Evolutionary conservation across 2,797 vertebrate species (phyloP).

Genomic region (Peromyscus nudipes): DNA sequence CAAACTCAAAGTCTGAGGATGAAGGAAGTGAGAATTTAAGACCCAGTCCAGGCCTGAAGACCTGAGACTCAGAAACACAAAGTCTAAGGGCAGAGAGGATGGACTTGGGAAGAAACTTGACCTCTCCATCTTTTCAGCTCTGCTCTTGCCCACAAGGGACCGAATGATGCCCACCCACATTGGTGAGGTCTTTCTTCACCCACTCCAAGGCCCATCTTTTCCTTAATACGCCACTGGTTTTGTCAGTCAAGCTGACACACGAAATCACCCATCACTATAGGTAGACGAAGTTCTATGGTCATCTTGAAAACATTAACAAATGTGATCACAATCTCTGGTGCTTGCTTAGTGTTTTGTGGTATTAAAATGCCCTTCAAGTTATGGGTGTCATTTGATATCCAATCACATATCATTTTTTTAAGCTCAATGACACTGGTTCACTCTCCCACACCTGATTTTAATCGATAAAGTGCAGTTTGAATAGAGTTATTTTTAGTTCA

Average conservation of each 20-base stretch:
- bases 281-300: not conserved
- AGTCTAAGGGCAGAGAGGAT: not conserved
- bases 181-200: not conserved
- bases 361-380: not conserved
- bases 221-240: not conserved
- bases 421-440: not conserved
- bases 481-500: not conserved
- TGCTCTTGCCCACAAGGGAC: not conserved
- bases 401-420: not conserved
- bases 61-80: not conserved
- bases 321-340: not conserved
- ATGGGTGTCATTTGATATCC: not conserved
- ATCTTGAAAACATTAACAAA: conserved; percentile 1
- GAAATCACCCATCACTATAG: not conserved
- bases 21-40: not conserved
- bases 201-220: not conserved
- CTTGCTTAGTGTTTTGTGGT: not conserved
- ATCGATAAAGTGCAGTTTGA: not conserved
- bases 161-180: accelerated
- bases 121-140: not conserved
- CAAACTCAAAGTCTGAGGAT: not conserved
- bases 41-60: not conserved
- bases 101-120: not conserved
- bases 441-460: not conserved
- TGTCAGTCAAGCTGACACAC: not conserved